phyloP scores from a whole-genome alignment of 2,797 vertebrate genomes.

The Cuniculus paca region DNA sequence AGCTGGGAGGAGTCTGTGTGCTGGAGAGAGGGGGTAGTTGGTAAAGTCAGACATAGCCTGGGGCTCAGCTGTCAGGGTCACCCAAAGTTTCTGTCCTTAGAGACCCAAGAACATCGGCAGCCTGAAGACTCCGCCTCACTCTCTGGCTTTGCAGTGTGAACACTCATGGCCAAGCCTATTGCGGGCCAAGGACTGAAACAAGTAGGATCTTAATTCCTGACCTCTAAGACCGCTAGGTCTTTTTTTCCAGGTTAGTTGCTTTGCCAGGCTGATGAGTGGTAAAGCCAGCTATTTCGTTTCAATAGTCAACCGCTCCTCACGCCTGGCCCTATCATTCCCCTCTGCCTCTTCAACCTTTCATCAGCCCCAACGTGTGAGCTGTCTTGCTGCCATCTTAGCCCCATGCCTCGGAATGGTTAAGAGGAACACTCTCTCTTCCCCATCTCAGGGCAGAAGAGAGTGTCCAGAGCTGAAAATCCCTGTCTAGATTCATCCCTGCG shows the following conservation, averaged over 20 bases:
- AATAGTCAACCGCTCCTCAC: background rate
- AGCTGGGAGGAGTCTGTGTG: background rate
- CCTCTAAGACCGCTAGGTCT: background rate
- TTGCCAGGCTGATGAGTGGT: background rate
- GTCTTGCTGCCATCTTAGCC: background rate
- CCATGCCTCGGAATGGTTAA: background rate
- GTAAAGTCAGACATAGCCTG: background rate
- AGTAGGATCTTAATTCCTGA: background rate
- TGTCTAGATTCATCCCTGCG: background rate
- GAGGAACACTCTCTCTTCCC: background rate
- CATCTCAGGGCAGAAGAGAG: background rate
- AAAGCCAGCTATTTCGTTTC: background rate
- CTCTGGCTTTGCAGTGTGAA: background rate
- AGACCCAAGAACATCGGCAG: background rate
- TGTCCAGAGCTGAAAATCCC: background rate
- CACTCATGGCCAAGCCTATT: background rate
- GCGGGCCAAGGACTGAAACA: background rate
- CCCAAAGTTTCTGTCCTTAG: slow-evolving; percentile 9
- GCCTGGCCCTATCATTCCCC: background rate
- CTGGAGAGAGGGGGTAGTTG: background rate
- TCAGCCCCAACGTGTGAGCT: background rate
- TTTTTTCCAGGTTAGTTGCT: background rate
- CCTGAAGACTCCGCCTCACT: background rate
- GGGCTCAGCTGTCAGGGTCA: background rate
- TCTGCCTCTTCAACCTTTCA: background rate